Conservation (phyloP, 1,140 invertebrate species). For the Brachystomella parvula region DNA sequence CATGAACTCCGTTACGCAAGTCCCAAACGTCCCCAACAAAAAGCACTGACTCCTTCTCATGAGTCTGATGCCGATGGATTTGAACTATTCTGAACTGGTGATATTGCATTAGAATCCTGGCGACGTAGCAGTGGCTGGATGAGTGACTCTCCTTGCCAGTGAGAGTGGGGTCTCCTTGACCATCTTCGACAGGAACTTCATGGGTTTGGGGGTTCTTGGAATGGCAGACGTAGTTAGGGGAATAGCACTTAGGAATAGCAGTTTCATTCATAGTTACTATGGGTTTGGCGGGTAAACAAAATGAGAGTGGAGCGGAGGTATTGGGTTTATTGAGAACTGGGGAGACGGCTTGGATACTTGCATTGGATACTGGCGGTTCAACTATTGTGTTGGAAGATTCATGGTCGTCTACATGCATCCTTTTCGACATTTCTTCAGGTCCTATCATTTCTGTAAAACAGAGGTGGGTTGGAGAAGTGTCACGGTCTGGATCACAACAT, state of each 20-base stretch:
- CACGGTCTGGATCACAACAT: conserved; percentile 32
- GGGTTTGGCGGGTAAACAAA: conserved; percentile 35
- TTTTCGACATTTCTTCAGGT: conserved; percentile 10
- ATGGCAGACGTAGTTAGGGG: conserved; percentile 14
- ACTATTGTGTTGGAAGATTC: background rate
- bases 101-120: conserved; percentile 15
- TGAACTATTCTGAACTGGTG: conserved; percentile 26
- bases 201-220: background rate
- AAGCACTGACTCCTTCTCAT: conserved; percentile 29
- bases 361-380: background rate
- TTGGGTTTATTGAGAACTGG: background rate
- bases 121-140: conserved; percentile 20
- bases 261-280: conserved; percentile 17
- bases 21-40: conserved; percentile 38
- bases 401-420: background rate
- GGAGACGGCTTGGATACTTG: background rate
- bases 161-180: too few relatives aligned
- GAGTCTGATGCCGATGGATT: conserved; percentile 32
- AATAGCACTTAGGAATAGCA: conserved; percentile 1
- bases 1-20: conserved; percentile 30
- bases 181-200: background rate
- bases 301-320: conserved; percentile 12
- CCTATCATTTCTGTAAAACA: conserved; percentile 32
- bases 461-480: conserved; percentile 35
- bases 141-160: too few relatives aligned